phyloP scores from a whole-genome alignment of 2,888 invertebrate genomes.

The Sisyra nigra region DNA sequence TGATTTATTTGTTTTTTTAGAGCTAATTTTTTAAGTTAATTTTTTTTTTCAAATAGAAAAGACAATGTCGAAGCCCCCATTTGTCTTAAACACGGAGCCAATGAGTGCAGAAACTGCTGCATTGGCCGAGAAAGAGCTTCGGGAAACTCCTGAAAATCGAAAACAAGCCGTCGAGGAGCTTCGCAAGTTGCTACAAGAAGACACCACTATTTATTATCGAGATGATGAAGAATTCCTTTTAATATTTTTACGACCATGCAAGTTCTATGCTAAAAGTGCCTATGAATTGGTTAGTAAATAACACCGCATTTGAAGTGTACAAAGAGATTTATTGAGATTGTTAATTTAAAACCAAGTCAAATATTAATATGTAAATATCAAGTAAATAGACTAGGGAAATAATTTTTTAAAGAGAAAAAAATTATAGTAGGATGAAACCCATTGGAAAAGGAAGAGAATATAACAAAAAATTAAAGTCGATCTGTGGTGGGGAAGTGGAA shows the following conservation, averaged over 20 bases:
- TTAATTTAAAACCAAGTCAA: too few species aligned
- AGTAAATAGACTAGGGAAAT: too few species aligned
- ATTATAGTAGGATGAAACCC: too few species aligned
- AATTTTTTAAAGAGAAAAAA: conserved; percentile 6
- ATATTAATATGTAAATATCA: too few species aligned
- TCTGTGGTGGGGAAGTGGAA: too few species aligned
- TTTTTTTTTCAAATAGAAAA: too few species aligned
- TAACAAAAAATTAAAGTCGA: too few species aligned
- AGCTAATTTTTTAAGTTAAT: too few species aligned
- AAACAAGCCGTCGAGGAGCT: conserved; percentile 36
- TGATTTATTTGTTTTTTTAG: too few species aligned
- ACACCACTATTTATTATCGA: conserved; percentile 45
- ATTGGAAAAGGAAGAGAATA: too few species aligned
- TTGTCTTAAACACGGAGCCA: conserved; percentile 36
- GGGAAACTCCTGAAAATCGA: conserved; percentile 7
- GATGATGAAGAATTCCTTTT: conserved; percentile 63
- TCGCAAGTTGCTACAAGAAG: conserved; percentile 43
- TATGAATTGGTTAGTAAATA: conserved; percentile 46
- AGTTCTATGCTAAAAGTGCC: conserved; percentile 71
- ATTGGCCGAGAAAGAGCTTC: conserved; percentile 31
- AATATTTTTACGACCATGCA: conserved; percentile 68
- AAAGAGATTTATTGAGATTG: too few species aligned
- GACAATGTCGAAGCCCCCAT: neutral
- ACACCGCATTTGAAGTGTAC: neutral
- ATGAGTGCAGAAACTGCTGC: conserved; percentile 37